A percentile compares a stretch with the other conserved stretches of the same genome.
phyloP scores from a whole-genome alignment of 2,888 invertebrate genomes.

The Lasiommata megera region DNA sequence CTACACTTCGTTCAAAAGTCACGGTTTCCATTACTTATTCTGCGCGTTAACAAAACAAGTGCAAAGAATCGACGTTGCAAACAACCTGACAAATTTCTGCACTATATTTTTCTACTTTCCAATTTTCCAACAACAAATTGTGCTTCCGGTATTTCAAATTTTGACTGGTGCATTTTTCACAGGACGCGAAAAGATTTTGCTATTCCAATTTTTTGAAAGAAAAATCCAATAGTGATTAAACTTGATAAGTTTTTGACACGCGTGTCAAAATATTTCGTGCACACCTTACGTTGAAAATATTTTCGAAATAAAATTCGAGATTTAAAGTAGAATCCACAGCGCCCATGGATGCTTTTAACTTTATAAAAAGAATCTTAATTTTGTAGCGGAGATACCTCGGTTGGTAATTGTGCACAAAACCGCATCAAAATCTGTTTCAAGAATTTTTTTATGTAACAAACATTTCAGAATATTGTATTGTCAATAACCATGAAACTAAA shows the following conservation, averaged over 20 bases:
- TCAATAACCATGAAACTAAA: no score
- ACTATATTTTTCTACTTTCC: constrained; percentile 9
- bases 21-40: not conserved
- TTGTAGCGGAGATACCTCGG: no score
- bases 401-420: no score
- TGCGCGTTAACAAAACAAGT: not conserved
- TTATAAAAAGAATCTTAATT: no score
- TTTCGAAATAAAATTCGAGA: no score
- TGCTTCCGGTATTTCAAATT: constrained; percentile 8
- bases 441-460: no score
- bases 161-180: constrained; percentile 14
- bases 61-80: not conserved
- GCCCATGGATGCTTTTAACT: no score
- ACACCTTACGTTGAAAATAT: no score
- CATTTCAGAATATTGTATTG: no score
- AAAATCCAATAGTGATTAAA: not conserved
- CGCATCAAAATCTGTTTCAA: no score
- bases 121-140: constrained; percentile 9
- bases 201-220: not conserved
- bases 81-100: constrained; percentile 1
- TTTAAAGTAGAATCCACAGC: no score
- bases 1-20: not conserved
- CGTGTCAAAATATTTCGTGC: no score
- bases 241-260: not conserved
- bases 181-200: not conserved